These are phyloP conservation scores for Ibycter americanus DNA, from an alignment of 2,797 vertebrate species.

Conservation along the genomic window DNA sequence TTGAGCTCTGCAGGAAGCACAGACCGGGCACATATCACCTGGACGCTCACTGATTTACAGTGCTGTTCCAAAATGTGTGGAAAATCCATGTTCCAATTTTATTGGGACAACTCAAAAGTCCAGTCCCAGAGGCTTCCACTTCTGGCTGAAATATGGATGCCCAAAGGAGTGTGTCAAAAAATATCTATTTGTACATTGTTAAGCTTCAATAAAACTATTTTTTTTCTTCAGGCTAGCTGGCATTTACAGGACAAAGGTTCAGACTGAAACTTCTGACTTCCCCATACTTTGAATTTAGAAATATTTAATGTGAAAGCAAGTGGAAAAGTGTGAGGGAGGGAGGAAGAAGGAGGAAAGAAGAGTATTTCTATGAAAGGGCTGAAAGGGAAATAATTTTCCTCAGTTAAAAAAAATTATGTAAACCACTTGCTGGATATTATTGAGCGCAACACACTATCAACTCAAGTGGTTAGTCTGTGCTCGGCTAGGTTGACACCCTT, in stretches of 20 bases:
- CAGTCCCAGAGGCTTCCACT: not conserved
- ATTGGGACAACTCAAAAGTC: not conserved
- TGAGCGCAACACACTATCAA: not conserved
- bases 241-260: slow-evolving; percentile 6
- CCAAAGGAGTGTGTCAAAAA: not conserved
- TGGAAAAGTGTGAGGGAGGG: not conserved
- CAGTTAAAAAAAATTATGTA: not conserved
- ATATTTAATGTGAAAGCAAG: not conserved
- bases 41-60: not conserved
- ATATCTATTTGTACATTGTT: not conserved
- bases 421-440: slow-evolving; percentile 4
- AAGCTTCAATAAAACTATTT: not conserved
- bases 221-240: not conserved
- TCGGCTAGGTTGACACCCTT: not conserved
- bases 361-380: not conserved
- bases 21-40: not conserved
- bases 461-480: not conserved
- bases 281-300: slow-evolving; percentile 41
- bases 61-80: not conserved
- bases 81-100: not conserved
- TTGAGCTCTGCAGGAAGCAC: not conserved
- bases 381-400: slow-evolving; percentile 29
- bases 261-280: not conserved
- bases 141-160: not conserved
- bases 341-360: not conserved